Evolutionary conservation across 2,888 invertebrate genomes (phyloP), one percentile per base, ranked within the genome.

Genomic region (Aleiodes alternator): DNA sequence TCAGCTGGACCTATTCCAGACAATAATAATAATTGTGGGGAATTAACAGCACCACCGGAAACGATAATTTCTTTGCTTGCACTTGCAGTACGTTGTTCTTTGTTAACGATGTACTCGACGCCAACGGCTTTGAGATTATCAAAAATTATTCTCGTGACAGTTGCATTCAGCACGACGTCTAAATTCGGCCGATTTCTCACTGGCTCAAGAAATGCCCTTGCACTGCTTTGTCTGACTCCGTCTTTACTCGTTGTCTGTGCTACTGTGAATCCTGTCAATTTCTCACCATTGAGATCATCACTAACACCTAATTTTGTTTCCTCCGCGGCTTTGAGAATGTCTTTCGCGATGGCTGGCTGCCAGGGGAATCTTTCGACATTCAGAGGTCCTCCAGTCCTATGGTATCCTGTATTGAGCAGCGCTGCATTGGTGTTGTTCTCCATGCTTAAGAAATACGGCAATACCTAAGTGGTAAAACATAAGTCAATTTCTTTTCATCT

Each of bases 401-500:
- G 94, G 80, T 92, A 93, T 79, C 91, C 90, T 0, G 88, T 87
- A 16, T 94, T 93, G 0, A 94, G 92, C 0, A 23, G 23, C 23
- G 23, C 23, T 23, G 90, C 90, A 0, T 92, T 91, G 48, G 90
- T 91, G 81, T 94, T 95, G 87, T 94, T 92, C 84, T 95, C 94
- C 53, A 93, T 92, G 84, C 90, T 92, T 79, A 92, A 90, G 88
- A 95, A 96, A 87, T 93, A 94, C 0, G 95, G 95, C 73, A 96
- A 88, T 7, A 96, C 92, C 93, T 88, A 23, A 23, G 23, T 23
- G 23, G 74, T 23, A 23, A 23, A 23, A 23, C 23, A 23, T 23
- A 23, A 23, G 23, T 23, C 23, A 23, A 23, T 23, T 23, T 2
- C 23, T 23, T 2, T 23, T 23, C 23, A 23, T 23, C 23, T 23